Evolutionary conservation across 2,797 vertebrate species (phyloP), one percentile per base, ranked within the genome.

Genomic region (Brotula barbata): DNA sequence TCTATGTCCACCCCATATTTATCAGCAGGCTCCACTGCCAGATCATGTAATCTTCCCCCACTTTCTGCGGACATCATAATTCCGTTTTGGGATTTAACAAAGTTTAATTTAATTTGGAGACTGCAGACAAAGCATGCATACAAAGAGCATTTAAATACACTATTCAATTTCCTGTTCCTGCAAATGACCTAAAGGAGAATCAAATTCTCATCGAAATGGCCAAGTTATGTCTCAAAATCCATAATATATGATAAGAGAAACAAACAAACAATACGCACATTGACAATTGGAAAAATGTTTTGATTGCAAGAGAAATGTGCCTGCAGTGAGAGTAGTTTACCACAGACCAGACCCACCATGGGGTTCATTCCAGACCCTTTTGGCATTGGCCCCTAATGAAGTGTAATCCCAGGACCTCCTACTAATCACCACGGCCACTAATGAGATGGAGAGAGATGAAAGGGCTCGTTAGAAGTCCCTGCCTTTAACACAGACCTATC

Each of bases 391-490:
- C 81, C 80, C 51, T 88, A 88, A 89, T 89, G 89, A 83, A 58
- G 81, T 78, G 64, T 81, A 82, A 86, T 78, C 88, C 61, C 78
- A 6, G 87, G 87, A 85, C 85, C 79, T 73, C 19, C 61, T 75
- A 48, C 70, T 88, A 87, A 87, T 90, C 82, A 85, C 81, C 68
- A 45, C 20, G 50, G 76, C 56, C 46, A 40, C 77, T 87, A 90
- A 90, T 90, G 89, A 88, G 85, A 86, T 78, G 85, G 75, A 87
- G 78, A 84, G 69, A 85, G 75, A 83, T 71, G 75, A 84, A 82
- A 75, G 81, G 73, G 64, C 77, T 87, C 82, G 80, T 89, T 89
- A 83, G 72, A 63, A 58, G 78, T 71, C 63, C 50, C 54, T 64
- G 50, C 60, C 45, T 79, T 58, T 76, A 83, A 84, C 65, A 69